Percentiles rank a stretch among this genome's conserved stretches.
Evolutionary conservation across 2,888 invertebrate genomes (phyloP).

Genomic region (Blastobasis lacticolella): DNA sequence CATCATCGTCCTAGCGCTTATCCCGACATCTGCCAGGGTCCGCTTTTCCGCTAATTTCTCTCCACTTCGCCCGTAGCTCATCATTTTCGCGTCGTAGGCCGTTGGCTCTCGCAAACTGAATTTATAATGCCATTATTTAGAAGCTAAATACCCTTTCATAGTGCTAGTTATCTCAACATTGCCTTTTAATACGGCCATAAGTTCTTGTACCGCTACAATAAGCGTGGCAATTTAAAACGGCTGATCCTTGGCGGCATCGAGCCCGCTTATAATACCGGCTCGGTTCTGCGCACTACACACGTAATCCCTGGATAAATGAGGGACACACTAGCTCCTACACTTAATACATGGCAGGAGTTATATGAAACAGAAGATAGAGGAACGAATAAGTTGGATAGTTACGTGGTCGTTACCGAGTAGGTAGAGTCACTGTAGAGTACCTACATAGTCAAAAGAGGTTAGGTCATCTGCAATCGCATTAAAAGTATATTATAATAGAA

Average conservation of each 20-base stretch:
- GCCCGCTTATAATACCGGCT: slow-evolving; percentile 30
- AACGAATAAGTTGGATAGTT: no score
- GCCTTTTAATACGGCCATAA: not conserved
- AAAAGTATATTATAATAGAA: no score
- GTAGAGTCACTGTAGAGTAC: no score
- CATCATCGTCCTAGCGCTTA: no score
- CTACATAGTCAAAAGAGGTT: no score
- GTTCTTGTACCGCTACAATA: slow-evolving; percentile 1
- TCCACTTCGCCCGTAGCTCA: not conserved
- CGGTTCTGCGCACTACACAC: slow-evolving; percentile 23
- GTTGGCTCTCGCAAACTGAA: not conserved
- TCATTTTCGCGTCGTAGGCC: not conserved
- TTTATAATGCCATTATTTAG: not conserved
- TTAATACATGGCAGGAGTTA: slow-evolving; percentile 13
- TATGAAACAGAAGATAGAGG: no score
- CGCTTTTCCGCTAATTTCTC: not conserved
- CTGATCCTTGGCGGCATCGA: slow-evolving; percentile 36
- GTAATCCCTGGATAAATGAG: slow-evolving; percentile 39
- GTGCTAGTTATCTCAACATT: not conserved
- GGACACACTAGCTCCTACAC: slow-evolving; percentile 30
- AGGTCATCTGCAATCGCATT: no score
- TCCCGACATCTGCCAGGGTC: not conserved
- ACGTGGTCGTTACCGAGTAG: no score
- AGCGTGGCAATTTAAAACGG: slow-evolving; percentile 45
- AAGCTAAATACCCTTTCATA: not conserved